Evolutionary conservation across 2,113 vertebrate species (phyloP).

Genomic region (Halichoerus grypus): DNA sequence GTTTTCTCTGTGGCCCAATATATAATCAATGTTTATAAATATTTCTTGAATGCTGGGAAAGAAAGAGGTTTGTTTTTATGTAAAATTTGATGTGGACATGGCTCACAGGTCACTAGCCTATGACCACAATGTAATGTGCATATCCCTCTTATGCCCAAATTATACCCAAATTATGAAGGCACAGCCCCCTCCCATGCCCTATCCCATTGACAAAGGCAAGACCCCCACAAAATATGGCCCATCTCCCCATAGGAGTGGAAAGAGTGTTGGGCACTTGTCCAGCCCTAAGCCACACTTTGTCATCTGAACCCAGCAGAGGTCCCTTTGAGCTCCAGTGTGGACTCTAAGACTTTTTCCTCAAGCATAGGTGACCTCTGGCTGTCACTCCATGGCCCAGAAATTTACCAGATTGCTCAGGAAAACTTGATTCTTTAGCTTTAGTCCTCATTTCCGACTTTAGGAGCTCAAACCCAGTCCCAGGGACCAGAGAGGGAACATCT

Average conservation of each 20-base stretch:
- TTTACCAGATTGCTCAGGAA: not conserved
- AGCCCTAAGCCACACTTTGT: not conserved
- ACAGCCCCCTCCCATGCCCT: fast-evolving
- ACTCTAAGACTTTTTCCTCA: not conserved
- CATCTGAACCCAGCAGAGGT: not conserved
- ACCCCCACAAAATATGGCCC: not conserved
- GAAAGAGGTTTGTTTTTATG: not conserved
- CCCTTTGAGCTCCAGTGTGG: not conserved
- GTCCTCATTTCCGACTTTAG: not conserved
- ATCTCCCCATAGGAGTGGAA: not conserved
- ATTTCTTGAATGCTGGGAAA: not conserved
- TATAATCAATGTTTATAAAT: not conserved
- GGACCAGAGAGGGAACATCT: not conserved
- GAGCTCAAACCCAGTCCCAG: not conserved
- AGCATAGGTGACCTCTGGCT: not conserved
- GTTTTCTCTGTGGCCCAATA: not conserved
- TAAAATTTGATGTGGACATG: not conserved
- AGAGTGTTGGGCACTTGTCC: too few relatives aligned
- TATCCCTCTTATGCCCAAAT: not conserved
- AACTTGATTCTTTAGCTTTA: not conserved
- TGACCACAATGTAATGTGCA: not conserved
- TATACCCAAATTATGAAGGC: not conserved
- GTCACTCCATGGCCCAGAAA: not conserved
- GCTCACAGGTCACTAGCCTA: not conserved
- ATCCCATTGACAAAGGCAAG: not conserved